These are phyloP conservation scores for Kobus ellipsiprymnus DNA, from an alignment of 2,113 vertebrate species.

Conservation along the genomic window DNA sequence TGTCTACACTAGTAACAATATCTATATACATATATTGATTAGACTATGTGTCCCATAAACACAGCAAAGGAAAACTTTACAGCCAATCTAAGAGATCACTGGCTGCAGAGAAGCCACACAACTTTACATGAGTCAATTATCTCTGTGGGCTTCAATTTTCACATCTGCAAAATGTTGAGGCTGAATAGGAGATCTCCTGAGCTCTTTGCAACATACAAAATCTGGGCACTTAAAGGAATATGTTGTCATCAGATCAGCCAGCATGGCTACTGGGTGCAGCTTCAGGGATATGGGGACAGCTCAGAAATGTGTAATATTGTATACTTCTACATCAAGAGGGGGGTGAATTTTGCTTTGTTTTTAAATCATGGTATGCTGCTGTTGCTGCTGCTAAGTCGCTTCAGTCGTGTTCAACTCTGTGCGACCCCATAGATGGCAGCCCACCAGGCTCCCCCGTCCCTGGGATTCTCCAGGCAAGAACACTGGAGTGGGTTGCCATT, in stretches of 20 bases:
- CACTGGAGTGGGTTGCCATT: too few species aligned
- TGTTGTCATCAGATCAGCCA: background rate
- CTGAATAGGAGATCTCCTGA: background rate
- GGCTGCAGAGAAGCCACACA: background rate
- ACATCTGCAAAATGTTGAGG: background rate
- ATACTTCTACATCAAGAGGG: background rate
- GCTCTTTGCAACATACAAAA: background rate
- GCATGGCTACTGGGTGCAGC: background rate
- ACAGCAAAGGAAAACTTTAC: background rate
- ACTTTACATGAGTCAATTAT: background rate
- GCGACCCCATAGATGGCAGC: rapidly evolving
- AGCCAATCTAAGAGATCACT: background rate
- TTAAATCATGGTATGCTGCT: background rate
- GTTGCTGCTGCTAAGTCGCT: too few species aligned
- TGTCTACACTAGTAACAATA: background rate
- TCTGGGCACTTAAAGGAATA: background rate
- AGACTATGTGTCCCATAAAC: background rate
- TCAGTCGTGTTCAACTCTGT: too few species aligned
- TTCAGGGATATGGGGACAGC: background rate
- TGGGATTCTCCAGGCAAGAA: too few species aligned
- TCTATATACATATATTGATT: background rate
- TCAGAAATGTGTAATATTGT: background rate
- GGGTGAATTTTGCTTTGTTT: background rate
- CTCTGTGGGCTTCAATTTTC: background rate
- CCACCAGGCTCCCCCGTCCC: too few species aligned